Evolutionary conservation across 1,140 invertebrate species (phyloP).

Genomic region (Habropoda laboriosa): DNA sequence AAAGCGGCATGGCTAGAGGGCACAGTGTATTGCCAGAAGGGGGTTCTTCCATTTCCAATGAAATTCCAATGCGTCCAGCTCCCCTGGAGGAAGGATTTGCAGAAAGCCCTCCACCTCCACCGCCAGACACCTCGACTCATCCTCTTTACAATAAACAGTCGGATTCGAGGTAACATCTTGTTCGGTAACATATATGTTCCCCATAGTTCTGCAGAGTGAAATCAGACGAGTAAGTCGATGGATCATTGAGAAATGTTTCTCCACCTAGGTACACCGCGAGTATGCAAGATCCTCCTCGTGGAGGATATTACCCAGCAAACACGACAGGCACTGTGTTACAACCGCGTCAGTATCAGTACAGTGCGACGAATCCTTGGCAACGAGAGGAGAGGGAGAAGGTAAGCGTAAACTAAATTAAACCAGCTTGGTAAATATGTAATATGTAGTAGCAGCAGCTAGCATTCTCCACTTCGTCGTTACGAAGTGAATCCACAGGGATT

Average conservation of each 20-base stretch:
- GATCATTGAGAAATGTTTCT: neutral
- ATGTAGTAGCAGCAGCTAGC: neutral
- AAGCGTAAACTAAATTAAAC: conserved; percentile 80
- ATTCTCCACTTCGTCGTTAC: too few species aligned
- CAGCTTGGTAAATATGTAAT: neutral
- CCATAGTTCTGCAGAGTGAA: too few species aligned
- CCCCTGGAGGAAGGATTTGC: conserved; percentile 75
- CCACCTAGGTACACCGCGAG: conserved; percentile 84
- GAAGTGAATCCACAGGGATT: too few species aligned
- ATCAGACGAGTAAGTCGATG: too few species aligned
- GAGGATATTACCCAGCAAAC: conserved; percentile 86
- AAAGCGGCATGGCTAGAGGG: conserved; percentile 57
- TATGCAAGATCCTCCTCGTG: conserved; percentile 88
- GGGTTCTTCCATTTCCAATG: conserved; percentile 42
- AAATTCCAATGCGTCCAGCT: conserved; percentile 62
- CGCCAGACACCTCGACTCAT: conserved; percentile 88
- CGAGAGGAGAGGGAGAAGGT: conserved; percentile 93
- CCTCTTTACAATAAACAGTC: conserved; percentile 84
- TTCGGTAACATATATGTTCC: too few species aligned
- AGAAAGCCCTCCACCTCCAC: conserved; percentile 86
- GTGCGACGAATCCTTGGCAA: conserved; percentile 91
- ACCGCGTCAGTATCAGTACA: conserved; percentile 81
- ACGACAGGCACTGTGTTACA: conserved; percentile 73
- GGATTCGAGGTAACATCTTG: conserved; percentile 72
- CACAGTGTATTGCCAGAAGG: conserved; percentile 63